phyloP scores from a whole-genome alignment of 1,140 invertebrate species.

The Bombus haemorrhoidalis region DNA sequence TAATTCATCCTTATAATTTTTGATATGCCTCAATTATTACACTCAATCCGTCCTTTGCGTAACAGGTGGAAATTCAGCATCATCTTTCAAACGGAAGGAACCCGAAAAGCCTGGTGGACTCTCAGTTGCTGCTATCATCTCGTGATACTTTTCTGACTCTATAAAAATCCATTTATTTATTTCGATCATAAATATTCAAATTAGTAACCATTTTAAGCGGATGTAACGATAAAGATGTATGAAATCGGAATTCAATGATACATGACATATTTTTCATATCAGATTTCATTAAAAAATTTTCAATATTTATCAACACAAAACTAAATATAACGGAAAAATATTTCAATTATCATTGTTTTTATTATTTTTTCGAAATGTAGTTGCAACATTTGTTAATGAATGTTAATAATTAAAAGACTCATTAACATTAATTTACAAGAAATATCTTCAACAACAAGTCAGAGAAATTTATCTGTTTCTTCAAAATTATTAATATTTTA shows the following conservation, averaged over 20 bases:
- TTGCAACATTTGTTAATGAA: slow-evolving; percentile 49
- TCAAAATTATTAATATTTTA: background rate
- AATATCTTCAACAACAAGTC: background rate
- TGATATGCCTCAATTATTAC: slow-evolving; percentile 60
- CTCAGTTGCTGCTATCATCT: slow-evolving; percentile 87
- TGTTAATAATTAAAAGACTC: slow-evolving; percentile 37
- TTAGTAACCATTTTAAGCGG: slow-evolving; percentile 51
- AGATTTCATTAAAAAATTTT: background rate
- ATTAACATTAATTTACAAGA: background rate
- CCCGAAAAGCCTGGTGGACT: slow-evolving; percentile 85
- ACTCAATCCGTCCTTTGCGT: slow-evolving; percentile 86
- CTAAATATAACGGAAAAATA: slow-evolving; percentile 44
- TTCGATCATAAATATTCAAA: slow-evolving; percentile 42
- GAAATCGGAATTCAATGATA: slow-evolving; percentile 57
- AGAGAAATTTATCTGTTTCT: background rate
- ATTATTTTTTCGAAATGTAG: slow-evolving; percentile 11
- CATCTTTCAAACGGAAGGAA: slow-evolving; percentile 89
- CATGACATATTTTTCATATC: slow-evolving; percentile 55
- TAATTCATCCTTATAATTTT: slow-evolving; percentile 38
- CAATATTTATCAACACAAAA: background rate
- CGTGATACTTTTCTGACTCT: slow-evolving; percentile 91
- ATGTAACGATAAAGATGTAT: slow-evolving; percentile 71
- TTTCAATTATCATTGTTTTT: slow-evolving; percentile 47
- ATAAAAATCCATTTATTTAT: slow-evolving; percentile 77
- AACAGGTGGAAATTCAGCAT: slow-evolving; percentile 92